These are phyloP conservation scores for Rhipidura dahli DNA, from an alignment of 2,113 vertebrate species.

Conservation along the genomic window DNA sequence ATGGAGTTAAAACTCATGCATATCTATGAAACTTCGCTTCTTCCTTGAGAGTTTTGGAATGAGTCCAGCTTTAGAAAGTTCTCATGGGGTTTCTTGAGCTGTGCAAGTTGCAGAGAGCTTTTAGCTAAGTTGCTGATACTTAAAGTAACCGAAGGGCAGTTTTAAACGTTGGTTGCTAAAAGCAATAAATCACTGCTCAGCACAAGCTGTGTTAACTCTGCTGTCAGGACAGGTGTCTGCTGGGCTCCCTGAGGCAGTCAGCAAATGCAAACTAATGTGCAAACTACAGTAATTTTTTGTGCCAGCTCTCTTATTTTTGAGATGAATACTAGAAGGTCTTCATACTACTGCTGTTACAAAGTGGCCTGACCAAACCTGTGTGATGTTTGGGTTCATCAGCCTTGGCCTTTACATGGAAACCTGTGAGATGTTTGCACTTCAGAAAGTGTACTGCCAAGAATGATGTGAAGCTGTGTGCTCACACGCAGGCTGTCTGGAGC, in stretches of 20 bases:
- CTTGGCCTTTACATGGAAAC: neutral
- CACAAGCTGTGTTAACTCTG: neutral
- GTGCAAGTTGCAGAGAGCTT: neutral
- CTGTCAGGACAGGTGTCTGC: neutral
- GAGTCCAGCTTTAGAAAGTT: neutral
- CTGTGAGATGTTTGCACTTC: rapidly evolving
- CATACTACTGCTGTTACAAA: neutral
- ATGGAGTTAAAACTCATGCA: neutral
- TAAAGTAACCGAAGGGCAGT: neutral
- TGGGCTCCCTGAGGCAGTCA: neutral
- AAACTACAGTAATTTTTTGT: neutral
- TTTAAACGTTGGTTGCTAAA: neutral
- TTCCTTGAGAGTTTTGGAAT: neutral
- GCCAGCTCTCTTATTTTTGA: neutral
- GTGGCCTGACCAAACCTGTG: neutral
- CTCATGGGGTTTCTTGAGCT: neutral
- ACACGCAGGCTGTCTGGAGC: neutral
- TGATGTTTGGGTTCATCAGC: neutral
- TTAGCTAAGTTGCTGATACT: neutral
- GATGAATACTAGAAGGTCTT: neutral
- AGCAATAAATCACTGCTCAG: neutral
- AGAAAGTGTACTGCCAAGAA: neutral
- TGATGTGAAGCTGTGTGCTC: neutral
- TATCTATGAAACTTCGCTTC: neutral
- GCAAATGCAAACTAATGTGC: neutral